Evolutionary conservation across 1,140 invertebrate species (phyloP).

Genomic region (Cherax quadricarinatus): DNA sequence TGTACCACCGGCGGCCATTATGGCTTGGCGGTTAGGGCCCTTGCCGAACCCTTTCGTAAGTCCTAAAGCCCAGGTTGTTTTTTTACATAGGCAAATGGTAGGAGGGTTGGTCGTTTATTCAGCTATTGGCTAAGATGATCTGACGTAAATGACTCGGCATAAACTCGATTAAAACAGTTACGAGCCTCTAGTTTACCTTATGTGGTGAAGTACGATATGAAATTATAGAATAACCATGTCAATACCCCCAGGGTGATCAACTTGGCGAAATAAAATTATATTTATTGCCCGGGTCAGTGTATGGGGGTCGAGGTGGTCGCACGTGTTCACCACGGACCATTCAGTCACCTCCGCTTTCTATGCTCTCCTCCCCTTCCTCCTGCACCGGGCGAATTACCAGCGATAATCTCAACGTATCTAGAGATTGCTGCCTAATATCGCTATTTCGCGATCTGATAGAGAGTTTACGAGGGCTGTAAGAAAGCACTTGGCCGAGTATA

Average conservation of each 20-base stretch:
- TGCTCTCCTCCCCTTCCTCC: not conserved
- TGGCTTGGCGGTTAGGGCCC: not conserved
- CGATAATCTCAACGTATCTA: not conserved
- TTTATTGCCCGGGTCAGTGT: not conserved
- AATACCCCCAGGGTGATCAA: too few species aligned
- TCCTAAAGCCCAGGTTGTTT: conserved; percentile 7
- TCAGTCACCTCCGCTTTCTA: not conserved
- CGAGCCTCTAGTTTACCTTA: not conserved
- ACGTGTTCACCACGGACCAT: not conserved
- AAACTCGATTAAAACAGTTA: not conserved
- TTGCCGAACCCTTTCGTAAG: not conserved
- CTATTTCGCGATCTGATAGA: not conserved
- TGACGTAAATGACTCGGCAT: not conserved
- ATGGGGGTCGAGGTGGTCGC: not conserved
- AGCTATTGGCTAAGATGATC: not conserved
- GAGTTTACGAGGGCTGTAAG: not conserved
- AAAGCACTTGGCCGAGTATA: too few species aligned
- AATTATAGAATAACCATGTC: too few species aligned
- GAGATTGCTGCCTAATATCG: not conserved
- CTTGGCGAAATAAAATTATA: too few species aligned
- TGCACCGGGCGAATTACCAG: not conserved
- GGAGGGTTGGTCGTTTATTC: conserved; percentile 1
- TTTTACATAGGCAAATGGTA: conserved; percentile 9
- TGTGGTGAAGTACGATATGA: too few species aligned
- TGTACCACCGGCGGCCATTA: not conserved